Evolutionary conservation across 1,140 invertebrate genomes (phyloP).

Genomic region (Zaprionus camerounensis): DNA sequence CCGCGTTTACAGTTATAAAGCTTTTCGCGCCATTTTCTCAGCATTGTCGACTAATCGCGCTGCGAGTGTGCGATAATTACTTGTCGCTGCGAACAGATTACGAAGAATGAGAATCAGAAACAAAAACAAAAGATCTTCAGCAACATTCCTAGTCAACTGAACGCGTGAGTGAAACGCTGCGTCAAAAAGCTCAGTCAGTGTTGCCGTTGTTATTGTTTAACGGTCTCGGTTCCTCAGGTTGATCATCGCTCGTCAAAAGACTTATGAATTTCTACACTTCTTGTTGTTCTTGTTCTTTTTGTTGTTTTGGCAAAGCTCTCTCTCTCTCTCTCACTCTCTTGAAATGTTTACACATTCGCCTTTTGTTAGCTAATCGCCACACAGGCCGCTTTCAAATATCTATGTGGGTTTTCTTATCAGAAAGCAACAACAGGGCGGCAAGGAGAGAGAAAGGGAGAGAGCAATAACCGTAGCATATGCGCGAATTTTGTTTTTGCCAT

Average conservation of each 20-base stretch:
- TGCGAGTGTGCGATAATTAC: slow-evolving; percentile 16
- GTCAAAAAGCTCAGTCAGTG: slow-evolving; percentile 17
- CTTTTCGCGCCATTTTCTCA: slow-evolving; percentile 65
- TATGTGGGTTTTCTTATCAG: slow-evolving; percentile 22
- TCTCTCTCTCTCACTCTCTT: not conserved
- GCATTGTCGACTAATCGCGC: slow-evolving; percentile 9
- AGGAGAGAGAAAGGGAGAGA: not conserved
- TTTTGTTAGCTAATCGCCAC: slow-evolving; percentile 42
- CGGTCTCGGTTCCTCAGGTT: not conserved
- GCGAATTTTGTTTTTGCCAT: not conserved
- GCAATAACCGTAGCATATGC: not conserved
- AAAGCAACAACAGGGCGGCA: not conserved
- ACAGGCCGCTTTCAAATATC: slow-evolving; percentile 16
- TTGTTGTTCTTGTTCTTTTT: slow-evolving; percentile 24
- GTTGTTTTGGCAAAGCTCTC: slow-evolving; percentile 27
- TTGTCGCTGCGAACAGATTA: not conserved
- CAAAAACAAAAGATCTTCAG: slow-evolving; percentile 21
- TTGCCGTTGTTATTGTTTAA: slow-evolving; percentile 38
- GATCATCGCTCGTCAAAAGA: slow-evolving; percentile 43
- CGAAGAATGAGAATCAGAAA: not conserved
- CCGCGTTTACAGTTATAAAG: slow-evolving; percentile 61
- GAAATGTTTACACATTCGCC: slow-evolving; percentile 24
- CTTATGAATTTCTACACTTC: slow-evolving; percentile 13
- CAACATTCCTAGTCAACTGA: slow-evolving; percentile 7
- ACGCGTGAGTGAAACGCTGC: slow-evolving; percentile 6